phyloP scores from a whole-genome alignment of 2,888 invertebrate genomes.

The Eudasyphora cyanicolor region DNA sequence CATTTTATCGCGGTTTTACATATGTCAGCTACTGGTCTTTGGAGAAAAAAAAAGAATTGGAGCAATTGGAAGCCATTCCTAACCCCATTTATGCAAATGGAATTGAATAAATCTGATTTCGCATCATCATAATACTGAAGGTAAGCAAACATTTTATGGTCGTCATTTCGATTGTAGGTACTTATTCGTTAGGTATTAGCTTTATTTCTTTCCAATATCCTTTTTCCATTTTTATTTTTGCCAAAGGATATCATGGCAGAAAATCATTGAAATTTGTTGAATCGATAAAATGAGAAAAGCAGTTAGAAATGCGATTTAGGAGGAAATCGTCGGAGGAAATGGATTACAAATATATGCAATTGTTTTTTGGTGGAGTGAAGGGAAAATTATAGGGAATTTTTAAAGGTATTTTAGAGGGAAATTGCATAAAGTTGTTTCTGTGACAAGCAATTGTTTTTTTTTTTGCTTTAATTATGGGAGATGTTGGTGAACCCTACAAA shows the following conservation, averaged over 20 bases:
- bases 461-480: too few species aligned
- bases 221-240: background rate
- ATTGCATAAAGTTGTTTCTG: background rate
- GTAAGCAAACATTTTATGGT: background rate
- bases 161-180: background rate
- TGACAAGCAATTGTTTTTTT: background rate
- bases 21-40: too few species aligned
- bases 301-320: background rate
- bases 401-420: background rate
- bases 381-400: background rate
- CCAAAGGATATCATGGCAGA: background rate
- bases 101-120: conserved; percentile 29
- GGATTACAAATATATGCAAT: background rate
- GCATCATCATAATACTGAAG: background rate
- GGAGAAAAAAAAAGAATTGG: too few species aligned
- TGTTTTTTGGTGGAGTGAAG: background rate
- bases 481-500: too few species aligned
- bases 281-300: background rate
- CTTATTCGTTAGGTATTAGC: background rate
- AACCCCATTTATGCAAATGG: conserved; percentile 29
- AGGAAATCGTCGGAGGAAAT: background rate
- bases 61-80: too few species aligned
- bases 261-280: conserved; percentile 11
- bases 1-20: too few species aligned
- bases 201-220: conserved; percentile 9